Base-by-base conservation (phyloP, 2,888 invertebrate genomes). In the Epinotia nisella region DNA sequence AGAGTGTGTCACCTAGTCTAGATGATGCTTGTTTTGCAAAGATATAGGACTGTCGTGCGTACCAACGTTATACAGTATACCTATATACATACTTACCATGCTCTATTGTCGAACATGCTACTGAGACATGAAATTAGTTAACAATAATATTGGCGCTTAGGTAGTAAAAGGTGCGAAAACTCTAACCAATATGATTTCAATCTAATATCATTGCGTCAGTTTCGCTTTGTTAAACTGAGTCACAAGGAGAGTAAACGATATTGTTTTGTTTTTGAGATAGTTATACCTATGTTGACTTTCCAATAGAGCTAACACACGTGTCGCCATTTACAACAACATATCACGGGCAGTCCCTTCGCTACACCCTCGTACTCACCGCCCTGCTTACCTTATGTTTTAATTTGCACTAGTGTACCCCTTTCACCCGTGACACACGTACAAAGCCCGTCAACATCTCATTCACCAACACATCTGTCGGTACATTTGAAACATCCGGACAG, bases 301-400 rank as follows among this genome's bases (percentile, higher is more conserved):
- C 24, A 0, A 29, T 24, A 10, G 21, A 49, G 11, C 41, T 10
- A n/a, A 1, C 65, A 56, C 55, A 56, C 70, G 62, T 64, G 62
- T 56, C 45, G 55, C 45, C 11, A 56, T 15, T 62, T 45, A 62
- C 10, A 29, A 56, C 19, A 56, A 39, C 24, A 55, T 39, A 65
- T 55, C 29, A 65, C 55, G 39, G 53, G 35, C 10, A 10, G n/a
- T 21, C 21, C 68, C 39, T 53, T 53, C 21, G 24, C 49, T 45
- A 19, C 58, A 35, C 39, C 60, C 51, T 49, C 29, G 41, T 11
- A 64, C 58, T 29, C 71, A 24, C 35, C n/a, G 24, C 24, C 29
- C 24, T 53, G 10, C 49, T 64, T 29, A 64, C 69, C 69, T 73
- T 59, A 72, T 72, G 72, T 67, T 62, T 67, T 62, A 72, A 67